Percentiles rank a stretch among this genome's conserved stretches.
phyloP scores from a whole-genome alignment of 2,888 invertebrate genomes.

The Drosophila eohydei region DNA sequence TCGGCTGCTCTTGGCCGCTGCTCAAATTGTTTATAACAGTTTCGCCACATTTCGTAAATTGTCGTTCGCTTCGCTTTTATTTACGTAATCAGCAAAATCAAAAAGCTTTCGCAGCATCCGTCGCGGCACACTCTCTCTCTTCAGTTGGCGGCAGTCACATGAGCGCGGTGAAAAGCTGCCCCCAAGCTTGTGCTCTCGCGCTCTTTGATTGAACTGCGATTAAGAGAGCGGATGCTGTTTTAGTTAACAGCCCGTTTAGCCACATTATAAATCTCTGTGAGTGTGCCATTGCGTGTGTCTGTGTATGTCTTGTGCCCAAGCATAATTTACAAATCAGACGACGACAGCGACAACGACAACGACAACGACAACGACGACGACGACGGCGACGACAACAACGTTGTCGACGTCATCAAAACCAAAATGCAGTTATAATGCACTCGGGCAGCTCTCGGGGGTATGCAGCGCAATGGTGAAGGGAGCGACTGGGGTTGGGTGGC shows the following conservation, averaged over 20 bases:
- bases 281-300: constrained; percentile 2
- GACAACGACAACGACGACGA: constrained; percentile 37
- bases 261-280: constrained; percentile 48
- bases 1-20: constrained; percentile 31
- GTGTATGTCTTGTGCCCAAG: constrained; percentile 43
- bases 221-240: constrained; percentile 47
- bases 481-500: constrained; percentile 5
- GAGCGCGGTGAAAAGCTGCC: constrained; percentile 63
- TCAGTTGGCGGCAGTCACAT: constrained; percentile 47
- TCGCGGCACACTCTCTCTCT: constrained; percentile 28
- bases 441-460: constrained; percentile 20
- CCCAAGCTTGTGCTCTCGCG: constrained; percentile 16
- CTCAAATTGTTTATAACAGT: constrained; percentile 73
- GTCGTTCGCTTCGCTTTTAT: constrained; percentile 75
- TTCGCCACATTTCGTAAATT: constrained; percentile 60
- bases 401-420: constrained; percentile 76
- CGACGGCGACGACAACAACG: constrained; percentile 45
- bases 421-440: constrained; percentile 81
- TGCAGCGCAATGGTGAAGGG: not conserved
- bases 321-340: constrained; percentile 75
- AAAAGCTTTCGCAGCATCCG: constrained; percentile 71
- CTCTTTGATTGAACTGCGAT: constrained; percentile 38
- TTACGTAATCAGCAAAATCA: constrained; percentile 79
- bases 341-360: constrained; percentile 25
- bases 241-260: constrained; percentile 61